Base-by-base conservation (phyloP, 2,888 invertebrate genomes). In the Amorpha juglandis region DNA sequence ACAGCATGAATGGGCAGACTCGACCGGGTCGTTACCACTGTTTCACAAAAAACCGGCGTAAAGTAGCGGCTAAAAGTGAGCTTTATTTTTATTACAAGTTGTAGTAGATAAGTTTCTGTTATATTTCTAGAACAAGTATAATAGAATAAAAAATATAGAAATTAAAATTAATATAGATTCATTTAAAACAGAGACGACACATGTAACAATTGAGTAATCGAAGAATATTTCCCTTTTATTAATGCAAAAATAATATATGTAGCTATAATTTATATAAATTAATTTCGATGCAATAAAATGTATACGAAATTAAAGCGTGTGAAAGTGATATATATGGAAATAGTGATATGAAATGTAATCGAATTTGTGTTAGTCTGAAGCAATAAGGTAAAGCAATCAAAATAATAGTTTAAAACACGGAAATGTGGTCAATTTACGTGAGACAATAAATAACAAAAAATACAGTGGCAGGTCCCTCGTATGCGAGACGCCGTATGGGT, bases 241-340 rank as follows among this genome's bases (percentile, higher is more conserved):
- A 53, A n/a, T 38, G 42, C 42, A 4, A 16, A 4, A 19, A 38
- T n/a, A 42, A 12, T 33, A 42, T 58, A n/a, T n/a, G n/a, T n/a
- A 42, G 19, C 42, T 3, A 42, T 58, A 19, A 19, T 58, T 58
- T 58, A 58, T 42, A 58, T 53, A n/a, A 33, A 33, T n/a, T 53
- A 53, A 53, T 33, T n/a, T 33, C 35, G 53, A 19, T 58, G 42
- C 42, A 58, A 19, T 58, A 42, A 55, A 42, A 38, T 19, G 19
- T 50, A 53, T 35, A 53, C 7, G 53, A 8, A 33, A 53, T 53
- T 35, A 35, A 53, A 53, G 35, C 14, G 19, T 42, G 58, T 58
- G 58, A 58, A 58, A 58, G 58, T 42, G 58, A 7, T 8, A 38
- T 42, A 58, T 58, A 7, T n/a, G n/a, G 53, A 53, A 33, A 53